Conservation (phyloP, 2,113 vertebrate genomes). For the Neolamprologus falcicula region DNA sequence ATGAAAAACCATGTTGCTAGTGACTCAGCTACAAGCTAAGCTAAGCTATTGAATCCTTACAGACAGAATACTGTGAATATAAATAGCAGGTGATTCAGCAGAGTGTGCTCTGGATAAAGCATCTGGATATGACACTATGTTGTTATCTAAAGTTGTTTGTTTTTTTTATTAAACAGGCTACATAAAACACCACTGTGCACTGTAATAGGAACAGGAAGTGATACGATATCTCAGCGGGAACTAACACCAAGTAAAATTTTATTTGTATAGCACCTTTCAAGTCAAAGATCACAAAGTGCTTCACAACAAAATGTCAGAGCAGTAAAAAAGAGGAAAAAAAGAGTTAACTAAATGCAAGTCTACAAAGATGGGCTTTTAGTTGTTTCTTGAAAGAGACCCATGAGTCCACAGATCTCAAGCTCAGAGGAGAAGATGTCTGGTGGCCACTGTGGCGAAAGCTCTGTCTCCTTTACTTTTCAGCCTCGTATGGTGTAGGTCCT, state of each 20-base stretch:
- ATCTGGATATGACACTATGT: not conserved
- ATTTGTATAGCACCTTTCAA: not conserved
- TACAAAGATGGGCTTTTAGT: not conserved
- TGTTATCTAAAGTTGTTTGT: not conserved
- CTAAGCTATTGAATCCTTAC: not conserved
- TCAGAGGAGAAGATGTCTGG: not conserved
- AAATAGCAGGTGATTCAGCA: not conserved
- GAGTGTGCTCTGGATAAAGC: not conserved
- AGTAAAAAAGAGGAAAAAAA: not conserved
- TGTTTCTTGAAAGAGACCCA: not conserved
- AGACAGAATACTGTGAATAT: not conserved
- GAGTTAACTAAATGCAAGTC: not conserved
- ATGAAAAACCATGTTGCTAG: not conserved
- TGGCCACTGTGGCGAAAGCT: not conserved
- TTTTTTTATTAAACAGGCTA: not conserved
- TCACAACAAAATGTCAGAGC: not conserved
- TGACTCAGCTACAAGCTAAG: not conserved
- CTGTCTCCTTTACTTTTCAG: not conserved
- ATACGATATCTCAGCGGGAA: not conserved
- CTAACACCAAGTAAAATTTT: not conserved
- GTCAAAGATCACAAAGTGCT: not conserved
- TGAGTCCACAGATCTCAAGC: not conserved
- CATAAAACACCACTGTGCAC: accelerated
- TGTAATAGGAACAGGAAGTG: not conserved
- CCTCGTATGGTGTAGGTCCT: not conserved